phyloP scores from a whole-genome alignment of 2,888 invertebrate species.

The Apamea epomidion region DNA sequence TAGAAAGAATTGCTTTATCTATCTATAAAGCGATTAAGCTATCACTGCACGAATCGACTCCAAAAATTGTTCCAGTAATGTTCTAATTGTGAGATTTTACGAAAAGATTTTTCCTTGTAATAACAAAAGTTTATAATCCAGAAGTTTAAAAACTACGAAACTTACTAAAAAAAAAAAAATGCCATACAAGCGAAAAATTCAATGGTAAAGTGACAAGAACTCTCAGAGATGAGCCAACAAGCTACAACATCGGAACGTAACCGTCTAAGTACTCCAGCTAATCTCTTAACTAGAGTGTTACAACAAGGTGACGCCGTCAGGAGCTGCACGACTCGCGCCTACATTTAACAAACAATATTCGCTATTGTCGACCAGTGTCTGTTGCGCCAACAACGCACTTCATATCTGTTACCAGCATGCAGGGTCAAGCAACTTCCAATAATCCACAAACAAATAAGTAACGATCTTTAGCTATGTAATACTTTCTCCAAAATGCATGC shows the following conservation, averaged over 20 bases:
- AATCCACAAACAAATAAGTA: background rate
- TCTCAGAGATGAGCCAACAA: background rate
- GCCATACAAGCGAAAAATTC: too few relatives aligned
- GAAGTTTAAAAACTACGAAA: background rate
- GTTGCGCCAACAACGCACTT: slow-evolving; percentile 7
- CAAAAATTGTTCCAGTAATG: too few relatives aligned
- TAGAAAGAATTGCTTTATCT: background rate
- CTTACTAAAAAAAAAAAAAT: too few relatives aligned
- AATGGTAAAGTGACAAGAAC: background rate
- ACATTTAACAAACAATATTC: slow-evolving; percentile 16
- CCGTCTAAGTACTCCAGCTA: slow-evolving; percentile 36
- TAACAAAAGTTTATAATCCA: background rate
- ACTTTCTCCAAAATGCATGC: background rate
- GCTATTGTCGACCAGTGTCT: slow-evolving; percentile 8
- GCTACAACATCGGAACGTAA: slow-evolving; percentile 7
- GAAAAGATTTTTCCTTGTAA: too few relatives aligned
- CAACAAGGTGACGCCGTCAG: slow-evolving; percentile 10
- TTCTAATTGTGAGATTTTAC: background rate
- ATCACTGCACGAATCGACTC: background rate
- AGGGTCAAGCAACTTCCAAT: background rate
- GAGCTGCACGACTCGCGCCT: background rate
- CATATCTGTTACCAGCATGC: slow-evolving; percentile 13
- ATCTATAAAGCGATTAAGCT: too few relatives aligned
- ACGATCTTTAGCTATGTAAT: background rate
- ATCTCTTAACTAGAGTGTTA: slow-evolving; percentile 46